Conservation (phyloP, 2,113 vertebrate genomes). For the Galeopterus variegatus region DNA sequence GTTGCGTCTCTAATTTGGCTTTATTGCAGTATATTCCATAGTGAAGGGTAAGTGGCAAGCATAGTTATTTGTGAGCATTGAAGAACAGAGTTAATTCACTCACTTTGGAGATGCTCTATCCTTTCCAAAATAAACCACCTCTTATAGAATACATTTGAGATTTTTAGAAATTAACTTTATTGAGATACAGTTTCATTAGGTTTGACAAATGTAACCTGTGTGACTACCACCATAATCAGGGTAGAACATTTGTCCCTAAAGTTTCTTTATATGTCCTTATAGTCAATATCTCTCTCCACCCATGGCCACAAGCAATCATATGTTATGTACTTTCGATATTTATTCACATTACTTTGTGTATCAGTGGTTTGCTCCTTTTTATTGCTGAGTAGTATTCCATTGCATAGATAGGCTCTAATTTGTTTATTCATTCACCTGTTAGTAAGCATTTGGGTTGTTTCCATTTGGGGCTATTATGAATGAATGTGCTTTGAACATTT, state of each 20-base stretch:
- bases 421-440: neutral
- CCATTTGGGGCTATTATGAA: neutral
- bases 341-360: accelerated
- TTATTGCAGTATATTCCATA: neutral
- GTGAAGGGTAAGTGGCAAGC: too few species aligned
- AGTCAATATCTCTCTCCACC: accelerated
- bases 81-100: neutral
- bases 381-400: neutral
- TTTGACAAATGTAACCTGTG: neutral
- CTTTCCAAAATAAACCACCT: neutral
- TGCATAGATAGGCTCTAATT: accelerated
- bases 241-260: accelerated
- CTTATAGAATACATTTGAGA: accelerated
- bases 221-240: neutral
- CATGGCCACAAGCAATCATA: accelerated
- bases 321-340: accelerated
- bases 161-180: neutral
- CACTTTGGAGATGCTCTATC: neutral
- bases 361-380: neutral
- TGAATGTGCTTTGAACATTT: neutral
- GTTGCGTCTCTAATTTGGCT: neutral
- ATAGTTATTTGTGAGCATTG: neutral
- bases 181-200: neutral
- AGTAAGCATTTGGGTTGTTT: neutral
- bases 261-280: accelerated